Evolutionary conservation across 1,140 invertebrate genomes (phyloP).

Genomic region (Euborellia annulipes): DNA sequence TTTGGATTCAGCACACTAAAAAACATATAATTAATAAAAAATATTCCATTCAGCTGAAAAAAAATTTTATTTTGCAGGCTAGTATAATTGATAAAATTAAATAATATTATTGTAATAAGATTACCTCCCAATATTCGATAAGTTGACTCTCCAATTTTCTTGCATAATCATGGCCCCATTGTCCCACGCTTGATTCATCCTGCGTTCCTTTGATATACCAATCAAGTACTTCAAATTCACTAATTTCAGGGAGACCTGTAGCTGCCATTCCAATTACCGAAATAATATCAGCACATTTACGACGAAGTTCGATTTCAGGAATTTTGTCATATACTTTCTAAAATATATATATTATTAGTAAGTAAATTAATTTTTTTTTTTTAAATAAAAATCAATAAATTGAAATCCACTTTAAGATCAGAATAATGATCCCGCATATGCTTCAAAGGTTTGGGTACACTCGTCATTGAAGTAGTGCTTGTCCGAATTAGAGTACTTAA

Average conservation of each 20-base stretch:
- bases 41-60: not conserved
- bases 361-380: not conserved
- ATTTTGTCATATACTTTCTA: not conserved
- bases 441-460: constrained; percentile 2
- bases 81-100: not conserved
- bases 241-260: constrained; percentile 30
- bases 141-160: constrained; percentile 49
- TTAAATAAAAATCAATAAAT: not conserved
- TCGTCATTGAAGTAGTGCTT: constrained; percentile 1
- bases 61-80: not conserved
- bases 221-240: constrained; percentile 36
- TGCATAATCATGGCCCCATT: constrained; percentile 59
- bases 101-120: constrained; percentile 14
- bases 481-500: not conserved
- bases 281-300: constrained; percentile 45
- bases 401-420: not conserved
- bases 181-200: constrained; percentile 32
- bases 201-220: constrained; percentile 28
- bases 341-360: not conserved
- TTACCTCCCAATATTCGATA: constrained; percentile 36
- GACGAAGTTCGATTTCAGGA: constrained; percentile 4
- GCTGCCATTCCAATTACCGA: constrained; percentile 50
- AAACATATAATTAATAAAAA: not conserved
- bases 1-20: not conserved
- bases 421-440: not conserved